Percentiles rank a stretch among this genome's conserved stretches.
phyloP scores from a whole-genome alignment of 2,113 vertebrate genomes.

The Vicugna pacos region DNA sequence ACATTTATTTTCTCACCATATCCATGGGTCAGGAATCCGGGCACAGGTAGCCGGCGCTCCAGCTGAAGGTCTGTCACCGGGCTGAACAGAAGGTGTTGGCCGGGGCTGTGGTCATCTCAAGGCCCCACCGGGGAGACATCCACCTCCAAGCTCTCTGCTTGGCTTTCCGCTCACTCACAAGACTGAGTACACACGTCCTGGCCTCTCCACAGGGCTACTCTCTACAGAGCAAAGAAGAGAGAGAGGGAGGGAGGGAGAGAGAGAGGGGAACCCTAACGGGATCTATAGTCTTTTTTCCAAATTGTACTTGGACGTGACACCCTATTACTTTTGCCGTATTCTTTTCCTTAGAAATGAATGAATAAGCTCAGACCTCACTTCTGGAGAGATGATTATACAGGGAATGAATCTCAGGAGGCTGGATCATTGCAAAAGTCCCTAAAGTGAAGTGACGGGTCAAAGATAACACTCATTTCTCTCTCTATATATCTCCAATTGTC shows the following conservation, averaged over 20 bases:
- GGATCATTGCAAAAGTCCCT: not conserved
- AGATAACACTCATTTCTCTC: not conserved
- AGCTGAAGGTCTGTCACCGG: not conserved
- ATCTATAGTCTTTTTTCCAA: not conserved
- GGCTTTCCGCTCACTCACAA: not conserved
- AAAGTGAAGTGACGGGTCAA: not conserved
- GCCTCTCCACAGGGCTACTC: not conserved
- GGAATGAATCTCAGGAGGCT: not conserved
- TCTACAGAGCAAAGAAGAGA: not conserved
- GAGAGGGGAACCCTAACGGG: not conserved
- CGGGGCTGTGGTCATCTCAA: not conserved
- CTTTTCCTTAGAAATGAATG: conserved; percentile 31
- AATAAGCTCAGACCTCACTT: not conserved
- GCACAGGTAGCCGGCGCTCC: not conserved
- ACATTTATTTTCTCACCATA: not conserved
- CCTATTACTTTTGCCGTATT: not conserved
- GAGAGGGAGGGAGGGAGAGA: not conserved
- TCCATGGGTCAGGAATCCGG: not conserved
- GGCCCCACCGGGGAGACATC: not conserved
- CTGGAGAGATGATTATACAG: not conserved
- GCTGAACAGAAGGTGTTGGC: not conserved
- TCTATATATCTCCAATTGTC: not conserved
- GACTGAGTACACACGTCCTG: not conserved
- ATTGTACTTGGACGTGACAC: not conserved
- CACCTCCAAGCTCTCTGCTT: not conserved